Conservation (phyloP, 2,797 vertebrate genomes). For the Orientallactaga sibirica region DNA sequence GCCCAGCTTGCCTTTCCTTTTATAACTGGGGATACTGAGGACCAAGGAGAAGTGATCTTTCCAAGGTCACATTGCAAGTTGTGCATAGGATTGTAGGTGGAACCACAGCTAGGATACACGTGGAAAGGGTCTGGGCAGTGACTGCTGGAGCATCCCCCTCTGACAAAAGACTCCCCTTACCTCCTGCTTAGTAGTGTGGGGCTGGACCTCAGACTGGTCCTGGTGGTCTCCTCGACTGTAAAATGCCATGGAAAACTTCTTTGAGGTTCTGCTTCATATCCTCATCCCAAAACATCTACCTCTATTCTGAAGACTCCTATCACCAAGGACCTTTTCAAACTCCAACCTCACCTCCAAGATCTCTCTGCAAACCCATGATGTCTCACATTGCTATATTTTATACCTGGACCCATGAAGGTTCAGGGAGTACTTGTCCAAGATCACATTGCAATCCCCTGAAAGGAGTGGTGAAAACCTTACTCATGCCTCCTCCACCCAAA, state of each 20-base stretch:
- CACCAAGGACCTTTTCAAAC: background rate
- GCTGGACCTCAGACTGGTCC: background rate
- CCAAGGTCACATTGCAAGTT: background rate
- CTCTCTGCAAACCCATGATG: background rate
- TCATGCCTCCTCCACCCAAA: background rate
- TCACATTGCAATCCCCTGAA: background rate
- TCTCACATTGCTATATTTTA: background rate
- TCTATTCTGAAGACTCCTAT: background rate
- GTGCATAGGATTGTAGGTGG: background rate
- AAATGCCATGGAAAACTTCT: background rate
- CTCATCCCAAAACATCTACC: background rate
- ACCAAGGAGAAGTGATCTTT: background rate
- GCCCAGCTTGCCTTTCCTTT: background rate
- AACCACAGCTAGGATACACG: background rate
- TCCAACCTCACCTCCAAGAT: background rate
- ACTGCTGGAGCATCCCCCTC: background rate
- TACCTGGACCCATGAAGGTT: background rate
- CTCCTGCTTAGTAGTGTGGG: background rate
- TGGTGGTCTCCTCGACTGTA: slow-evolving; percentile 42
- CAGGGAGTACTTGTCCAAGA: background rate
- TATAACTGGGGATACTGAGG: background rate
- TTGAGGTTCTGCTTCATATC: background rate
- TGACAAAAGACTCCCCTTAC: slow-evolving; percentile 32
- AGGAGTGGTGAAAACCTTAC: too few species aligned
- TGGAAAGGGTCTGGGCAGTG: background rate